Evolutionary conservation across 2,113 vertebrate species (phyloP), one percentile per base, ranked within the genome.

Genomic region (Electrona antarctica): DNA sequence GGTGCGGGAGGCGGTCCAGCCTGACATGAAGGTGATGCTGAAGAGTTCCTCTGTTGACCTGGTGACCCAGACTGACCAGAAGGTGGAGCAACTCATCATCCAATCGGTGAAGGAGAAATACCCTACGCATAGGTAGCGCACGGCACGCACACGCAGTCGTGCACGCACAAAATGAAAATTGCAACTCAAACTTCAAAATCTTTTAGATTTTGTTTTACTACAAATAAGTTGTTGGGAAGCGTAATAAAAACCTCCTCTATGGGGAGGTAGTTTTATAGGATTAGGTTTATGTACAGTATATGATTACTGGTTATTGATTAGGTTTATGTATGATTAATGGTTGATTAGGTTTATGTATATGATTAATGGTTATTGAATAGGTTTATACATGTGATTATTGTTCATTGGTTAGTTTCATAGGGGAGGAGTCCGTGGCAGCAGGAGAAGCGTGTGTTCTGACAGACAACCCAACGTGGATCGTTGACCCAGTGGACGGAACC

Each of bases 401-500:
- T 10, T 33, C 11, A 8, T 56, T 45, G 29, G 4, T 62, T 56
- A 99, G 98, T 76, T 98, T 99, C 88, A 99, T 99, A 0, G 98
- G 97, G 33, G 98, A 99, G 86, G 98, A 99, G 78, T 99, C 98
- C 0, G 98, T 99, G 74, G 96, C 98, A 28, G 96, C 95, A 51
- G 98, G 98, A 56, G 93, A 94, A 54, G 82, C 91, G 14, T 95
- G 95, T 45, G 5, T 91, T 72, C 88, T 99, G 74, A 95, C 95
- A 0, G 93, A 96, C 54, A 87, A 82, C 28, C 96, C 97, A 47
- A 99, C 98, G 0, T 99, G 98, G 97, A 98, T 99, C 83, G 94
- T 99, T 21, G 98, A 99, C 80, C 98, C 98, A 1, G 94, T 99
- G 57, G 98, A 99, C 1, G 98, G 98, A 58, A 99, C 98, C 0